phyloP scores from a whole-genome alignment of 2,113 vertebrate species.

The Heterotis niloticus region DNA sequence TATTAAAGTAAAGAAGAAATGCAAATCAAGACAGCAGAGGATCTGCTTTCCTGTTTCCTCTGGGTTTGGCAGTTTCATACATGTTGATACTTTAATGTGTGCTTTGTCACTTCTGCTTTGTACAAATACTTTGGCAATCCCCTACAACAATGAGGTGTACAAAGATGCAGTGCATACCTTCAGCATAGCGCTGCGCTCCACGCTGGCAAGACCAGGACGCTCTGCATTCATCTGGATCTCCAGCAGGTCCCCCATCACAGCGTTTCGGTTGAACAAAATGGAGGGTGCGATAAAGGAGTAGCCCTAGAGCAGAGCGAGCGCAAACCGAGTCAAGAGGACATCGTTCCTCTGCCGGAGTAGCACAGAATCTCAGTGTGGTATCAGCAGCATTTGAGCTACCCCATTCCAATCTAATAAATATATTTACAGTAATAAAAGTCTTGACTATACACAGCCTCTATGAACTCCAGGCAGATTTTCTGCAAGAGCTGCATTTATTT shows the following conservation, averaged over 20 bases:
- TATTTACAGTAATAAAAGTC: too few relatives aligned
- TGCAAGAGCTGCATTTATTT: too few relatives aligned
- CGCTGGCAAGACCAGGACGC: constrained; percentile 71
- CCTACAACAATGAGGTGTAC: not conserved
- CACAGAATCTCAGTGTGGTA: too few relatives aligned
- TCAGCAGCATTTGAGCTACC: too few relatives aligned
- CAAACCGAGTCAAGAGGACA: not conserved
- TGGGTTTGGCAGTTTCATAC: not conserved
- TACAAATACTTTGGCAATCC: not conserved
- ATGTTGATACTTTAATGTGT: not conserved
- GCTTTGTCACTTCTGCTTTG: constrained; percentile 1
- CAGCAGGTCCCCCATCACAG: constrained; percentile 76
- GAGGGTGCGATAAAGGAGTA: constrained; percentile 89
- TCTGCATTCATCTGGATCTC: constrained; percentile 63
- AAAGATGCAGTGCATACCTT: constrained; percentile 60
- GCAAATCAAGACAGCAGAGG: not conserved
- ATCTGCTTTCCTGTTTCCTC: not conserved
- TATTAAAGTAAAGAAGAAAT: not conserved
- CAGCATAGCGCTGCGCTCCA: constrained; percentile 81
- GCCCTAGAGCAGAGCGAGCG: constrained; percentile 59
- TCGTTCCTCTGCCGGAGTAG: not conserved
- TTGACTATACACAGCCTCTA: too few relatives aligned
- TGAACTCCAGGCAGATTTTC: too few relatives aligned
- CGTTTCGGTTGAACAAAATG: constrained; percentile 84
- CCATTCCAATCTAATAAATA: too few relatives aligned